Evolutionary conservation across 2,888 invertebrate species (phyloP).

Genomic region (Himalopsyche anomala): DNA sequence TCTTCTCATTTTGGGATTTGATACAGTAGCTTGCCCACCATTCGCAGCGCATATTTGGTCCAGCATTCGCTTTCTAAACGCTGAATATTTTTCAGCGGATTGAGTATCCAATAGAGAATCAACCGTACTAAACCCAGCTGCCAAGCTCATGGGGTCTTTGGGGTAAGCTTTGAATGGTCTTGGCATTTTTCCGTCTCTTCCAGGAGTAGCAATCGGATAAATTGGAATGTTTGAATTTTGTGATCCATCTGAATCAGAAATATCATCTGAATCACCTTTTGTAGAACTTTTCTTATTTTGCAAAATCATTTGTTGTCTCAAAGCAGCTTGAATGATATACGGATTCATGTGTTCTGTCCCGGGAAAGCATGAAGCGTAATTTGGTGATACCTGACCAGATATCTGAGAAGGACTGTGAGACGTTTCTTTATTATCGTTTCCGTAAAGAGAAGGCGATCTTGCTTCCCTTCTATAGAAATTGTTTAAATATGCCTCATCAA

Average conservation of each 20-base stretch:
- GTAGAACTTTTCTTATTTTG: slow-evolving; percentile 41
- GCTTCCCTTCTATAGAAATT: background rate
- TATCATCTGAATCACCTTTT: slow-evolving; percentile 54
- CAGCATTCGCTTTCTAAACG: slow-evolving; percentile 83
- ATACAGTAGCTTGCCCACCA: slow-evolving; percentile 76
- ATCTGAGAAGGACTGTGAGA: slow-evolving; percentile 6
- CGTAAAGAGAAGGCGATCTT: slow-evolving; percentile 54
- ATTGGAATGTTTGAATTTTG: slow-evolving; percentile 63
- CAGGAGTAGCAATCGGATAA: slow-evolving; percentile 67
- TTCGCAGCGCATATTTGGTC: slow-evolving; percentile 81
- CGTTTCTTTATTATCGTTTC: slow-evolving; percentile 45
- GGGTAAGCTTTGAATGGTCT: slow-evolving; percentile 85
- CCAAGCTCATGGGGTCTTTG: slow-evolving; percentile 80
- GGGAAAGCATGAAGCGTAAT: slow-evolving; percentile 52
- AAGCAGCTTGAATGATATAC: slow-evolving; percentile 58
- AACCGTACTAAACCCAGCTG: slow-evolving; percentile 73
- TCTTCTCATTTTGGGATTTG: slow-evolving; percentile 86
- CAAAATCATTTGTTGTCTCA: slow-evolving; percentile 57
- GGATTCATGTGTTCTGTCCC: slow-evolving; percentile 59
- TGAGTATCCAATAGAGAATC: slow-evolving; percentile 77
- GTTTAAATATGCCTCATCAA: background rate
- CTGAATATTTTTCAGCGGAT: slow-evolving; percentile 82
- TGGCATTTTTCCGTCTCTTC: slow-evolving; percentile 71
- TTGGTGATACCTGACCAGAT: slow-evolving; percentile 54
- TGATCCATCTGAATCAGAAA: slow-evolving; percentile 61